Evolutionary conservation across 2,888 invertebrate species (phyloP), one percentile per base, ranked within the genome.

Genomic region (Athripsodes cinereus): DNA sequence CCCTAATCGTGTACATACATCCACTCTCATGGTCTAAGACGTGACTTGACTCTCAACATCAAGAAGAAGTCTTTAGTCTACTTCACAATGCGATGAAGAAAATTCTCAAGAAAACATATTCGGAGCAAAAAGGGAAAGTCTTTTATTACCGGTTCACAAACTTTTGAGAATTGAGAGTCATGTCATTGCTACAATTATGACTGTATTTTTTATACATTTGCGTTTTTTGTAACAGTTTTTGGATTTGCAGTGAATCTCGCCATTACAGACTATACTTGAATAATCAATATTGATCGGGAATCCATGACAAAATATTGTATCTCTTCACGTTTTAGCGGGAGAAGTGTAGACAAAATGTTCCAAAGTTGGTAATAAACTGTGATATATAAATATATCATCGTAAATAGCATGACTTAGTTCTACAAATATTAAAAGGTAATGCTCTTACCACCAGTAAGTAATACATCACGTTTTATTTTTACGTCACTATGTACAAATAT

Each of bases 1-100:
- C 51, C 53, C 60, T 22, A 63, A 63, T 63, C 63, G 63, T 53
- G 61, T 59, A 60, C 62, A 62, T 61, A 63, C 63, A 63, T 63
- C 61, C 63, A 63, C 61, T 61, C 63, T 62, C 62, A 57, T 64
- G 58, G 57, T 52, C 58, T 55, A 59, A 56, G 63, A 65, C 63
- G 61, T 63, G 64, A 63, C 66, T 64, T 62, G 62, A 60, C 57
- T 57, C 60, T 59, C 53, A 60, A 62, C 56, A 64, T 62, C 62
- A 58, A 56, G 66, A 16, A 65, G 74, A 71, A 78, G 58, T 57
- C 59, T 59, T 54, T 55, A 55, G 40, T 49, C 55, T 20, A 21
- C 21, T 49, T 34, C 51, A 19, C 56, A 44, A 22, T 21, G 51
- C 8, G 26, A 44, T 26, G n/a, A 44, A 51, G 34, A 51, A 52